phyloP scores from a whole-genome alignment of 2,888 invertebrate species.

The Notodonta dromedarius region DNA sequence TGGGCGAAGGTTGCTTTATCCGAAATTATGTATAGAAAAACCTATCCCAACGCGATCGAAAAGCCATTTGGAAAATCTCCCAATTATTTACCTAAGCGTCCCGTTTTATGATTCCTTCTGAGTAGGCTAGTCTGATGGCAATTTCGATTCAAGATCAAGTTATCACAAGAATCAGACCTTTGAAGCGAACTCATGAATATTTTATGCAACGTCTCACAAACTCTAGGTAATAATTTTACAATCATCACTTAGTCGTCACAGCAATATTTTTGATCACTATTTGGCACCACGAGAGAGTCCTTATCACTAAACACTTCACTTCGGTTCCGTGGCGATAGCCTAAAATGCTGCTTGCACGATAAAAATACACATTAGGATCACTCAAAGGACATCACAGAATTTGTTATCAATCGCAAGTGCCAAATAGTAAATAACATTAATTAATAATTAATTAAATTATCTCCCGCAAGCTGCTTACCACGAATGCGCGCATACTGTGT shows the following conservation, averaged over 20 bases:
- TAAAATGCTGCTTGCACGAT: conserved; percentile 39
- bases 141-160: conserved; percentile 2
- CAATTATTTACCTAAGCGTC: background rate
- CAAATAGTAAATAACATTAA: conserved; percentile 51
- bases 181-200: conserved; percentile 1
- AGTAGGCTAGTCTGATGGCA: background rate
- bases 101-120: background rate
- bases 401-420: conserved; percentile 60
- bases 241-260: conserved; percentile 37
- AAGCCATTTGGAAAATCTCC: background rate
- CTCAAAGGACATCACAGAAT: conserved; percentile 22
- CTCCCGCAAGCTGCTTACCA: conserved; percentile 74
- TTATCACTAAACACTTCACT: conserved; percentile 68
- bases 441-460: conserved; percentile 24
- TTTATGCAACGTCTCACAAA: conserved; percentile 15
- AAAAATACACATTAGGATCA: conserved; percentile 36
- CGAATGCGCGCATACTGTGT: conserved; percentile 78
- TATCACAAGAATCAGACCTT: background rate
- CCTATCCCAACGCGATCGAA: background rate
- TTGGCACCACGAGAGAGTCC: conserved; percentile 52
- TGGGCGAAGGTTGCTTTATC: background rate
- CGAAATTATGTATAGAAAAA: background rate
- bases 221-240: conserved; percentile 20
- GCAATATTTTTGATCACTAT: conserved; percentile 46
- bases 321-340: conserved; percentile 40